These are phyloP conservation scores for Drosophila dunni DNA, from an alignment of 1,140 invertebrate species.

Conservation along the genomic window DNA sequence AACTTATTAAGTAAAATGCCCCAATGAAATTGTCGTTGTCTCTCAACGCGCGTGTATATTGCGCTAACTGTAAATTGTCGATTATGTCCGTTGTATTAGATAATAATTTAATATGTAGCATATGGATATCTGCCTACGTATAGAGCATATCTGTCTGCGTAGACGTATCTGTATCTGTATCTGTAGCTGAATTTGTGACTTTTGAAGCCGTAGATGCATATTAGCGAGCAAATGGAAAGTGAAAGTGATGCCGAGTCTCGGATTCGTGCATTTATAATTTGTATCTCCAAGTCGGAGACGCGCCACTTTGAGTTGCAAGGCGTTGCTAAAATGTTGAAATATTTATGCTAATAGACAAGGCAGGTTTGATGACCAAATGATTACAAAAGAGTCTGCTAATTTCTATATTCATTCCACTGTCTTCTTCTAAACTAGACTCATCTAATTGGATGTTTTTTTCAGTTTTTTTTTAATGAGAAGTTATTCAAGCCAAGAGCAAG, in stretches of 20 bases:
- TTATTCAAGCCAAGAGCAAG: slow-evolving; percentile 19
- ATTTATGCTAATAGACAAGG: slow-evolving; percentile 69
- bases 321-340: slow-evolving; percentile 58
- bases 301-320: slow-evolving; percentile 51
- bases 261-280: slow-evolving; percentile 79
- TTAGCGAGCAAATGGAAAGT: slow-evolving; percentile 64
- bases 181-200: slow-evolving; percentile 20
- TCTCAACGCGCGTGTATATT: slow-evolving; percentile 52
- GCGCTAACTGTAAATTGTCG: slow-evolving; percentile 47
- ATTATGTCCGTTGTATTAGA: slow-evolving; percentile 67
- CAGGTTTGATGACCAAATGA: slow-evolving; percentile 55
- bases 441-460: neutral
- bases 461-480: neutral
- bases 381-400: slow-evolving; percentile 58
- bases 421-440: neutral
- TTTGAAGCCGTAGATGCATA: slow-evolving; percentile 61
- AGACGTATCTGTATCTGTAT: neutral
- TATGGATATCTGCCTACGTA: slow-evolving; percentile 36
- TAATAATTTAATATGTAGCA: slow-evolving; percentile 66
- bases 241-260: slow-evolving; percentile 64
- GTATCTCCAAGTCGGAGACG: slow-evolving; percentile 44
- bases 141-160: slow-evolving; percentile 19
- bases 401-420: slow-evolving; percentile 17
- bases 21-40: slow-evolving; percentile 64
- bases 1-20: slow-evolving; percentile 75